phyloP scores from a whole-genome alignment of 2,797 vertebrate genomes.

The Eurystomus glaucurus region DNA sequence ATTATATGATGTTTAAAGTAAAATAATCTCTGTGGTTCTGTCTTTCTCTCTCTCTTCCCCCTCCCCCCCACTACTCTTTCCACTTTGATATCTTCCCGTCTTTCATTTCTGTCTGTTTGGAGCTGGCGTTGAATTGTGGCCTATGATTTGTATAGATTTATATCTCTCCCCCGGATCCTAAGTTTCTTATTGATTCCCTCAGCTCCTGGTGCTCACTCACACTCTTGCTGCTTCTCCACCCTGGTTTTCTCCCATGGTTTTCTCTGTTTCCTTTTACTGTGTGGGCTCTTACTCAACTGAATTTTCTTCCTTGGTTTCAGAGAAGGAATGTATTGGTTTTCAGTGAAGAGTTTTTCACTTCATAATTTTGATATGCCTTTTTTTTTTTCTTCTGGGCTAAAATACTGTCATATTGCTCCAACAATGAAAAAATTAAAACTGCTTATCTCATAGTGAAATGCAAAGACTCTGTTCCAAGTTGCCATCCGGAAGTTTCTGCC shows the following conservation, averaged over 20 bases:
- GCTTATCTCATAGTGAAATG: constrained; percentile 46
- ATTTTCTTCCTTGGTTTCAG: constrained; percentile 25
- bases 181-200: neutral
- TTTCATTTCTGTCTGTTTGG: constrained; percentile 37
- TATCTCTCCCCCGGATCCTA: neutral
- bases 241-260: constrained; percentile 16
- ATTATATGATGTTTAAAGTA: neutral
- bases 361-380: neutral
- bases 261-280: constrained; percentile 38
- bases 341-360: neutral
- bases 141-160: neutral
- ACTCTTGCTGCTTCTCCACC: neutral
- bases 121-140: neutral
- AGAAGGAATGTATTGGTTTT: constrained; percentile 13
- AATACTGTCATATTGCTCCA: neutral
- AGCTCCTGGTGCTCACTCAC: neutral
- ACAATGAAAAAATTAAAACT: neutral
- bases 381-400: accelerated
- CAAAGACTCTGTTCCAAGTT: constrained; percentile 21
- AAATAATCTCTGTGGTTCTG: neutral
- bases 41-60: neutral
- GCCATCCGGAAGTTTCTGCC: constrained; percentile 50
- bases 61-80: neutral
- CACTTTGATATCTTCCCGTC: neutral
- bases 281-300: neutral